phyloP scores from a whole-genome alignment of 2,113 vertebrate genomes.

The Irena cyanogastra region DNA sequence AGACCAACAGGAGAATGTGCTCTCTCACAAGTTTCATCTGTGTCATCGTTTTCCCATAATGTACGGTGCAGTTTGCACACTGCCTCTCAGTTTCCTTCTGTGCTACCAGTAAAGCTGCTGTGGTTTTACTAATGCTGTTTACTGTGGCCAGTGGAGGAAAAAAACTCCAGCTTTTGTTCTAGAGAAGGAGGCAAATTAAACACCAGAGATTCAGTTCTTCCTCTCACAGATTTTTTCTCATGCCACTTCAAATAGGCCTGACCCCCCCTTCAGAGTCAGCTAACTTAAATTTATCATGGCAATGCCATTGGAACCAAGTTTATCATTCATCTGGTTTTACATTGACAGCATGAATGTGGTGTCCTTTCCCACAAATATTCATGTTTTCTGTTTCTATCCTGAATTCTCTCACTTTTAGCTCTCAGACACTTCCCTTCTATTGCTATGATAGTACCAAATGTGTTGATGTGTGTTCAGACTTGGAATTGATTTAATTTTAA shows the following conservation, averaged over 20 bases:
- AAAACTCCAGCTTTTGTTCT: conserved; percentile 27
- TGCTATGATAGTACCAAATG: neutral
- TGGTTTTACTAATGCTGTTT: conserved; percentile 4
- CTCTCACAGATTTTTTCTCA: neutral
- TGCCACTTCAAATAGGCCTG: neutral
- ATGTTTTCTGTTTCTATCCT: conserved; percentile 40
- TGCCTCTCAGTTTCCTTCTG: conserved; percentile 52
- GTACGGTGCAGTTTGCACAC: neutral
- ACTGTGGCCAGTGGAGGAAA: neutral
- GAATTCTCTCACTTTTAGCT: neutral
- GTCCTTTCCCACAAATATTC: conserved; percentile 33
- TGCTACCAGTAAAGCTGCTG: conserved; percentile 36
- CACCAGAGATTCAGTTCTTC: neutral
- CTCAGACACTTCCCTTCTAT: neutral
- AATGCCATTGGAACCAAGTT: neutral
- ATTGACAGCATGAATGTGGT: neutral
- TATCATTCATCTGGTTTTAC: neutral
- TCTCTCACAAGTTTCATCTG: neutral
- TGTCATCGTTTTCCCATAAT: conserved; percentile 55
- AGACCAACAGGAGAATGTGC: neutral
- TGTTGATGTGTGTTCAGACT: neutral
- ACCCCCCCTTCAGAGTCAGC: neutral
- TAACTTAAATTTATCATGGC: neutral
- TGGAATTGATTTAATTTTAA: neutral
- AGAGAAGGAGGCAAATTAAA: neutral